Evolutionary conservation across 37 sponge, comb jelly and placozoan species (phyloP).

Genomic region (Bolinopsis microptera): DNA sequence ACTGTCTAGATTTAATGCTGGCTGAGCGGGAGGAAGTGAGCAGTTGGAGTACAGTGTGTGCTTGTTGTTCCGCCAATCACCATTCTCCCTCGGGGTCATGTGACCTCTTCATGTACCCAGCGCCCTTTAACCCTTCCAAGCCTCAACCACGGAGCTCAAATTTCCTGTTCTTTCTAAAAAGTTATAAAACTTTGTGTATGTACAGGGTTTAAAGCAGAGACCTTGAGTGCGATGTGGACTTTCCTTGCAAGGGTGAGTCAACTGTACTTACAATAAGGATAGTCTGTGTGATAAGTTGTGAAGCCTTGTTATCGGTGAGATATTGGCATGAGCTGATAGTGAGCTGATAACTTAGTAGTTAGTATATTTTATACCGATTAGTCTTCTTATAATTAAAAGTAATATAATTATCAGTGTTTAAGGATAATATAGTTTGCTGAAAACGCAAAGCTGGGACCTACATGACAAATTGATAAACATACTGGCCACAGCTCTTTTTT

Average conservation of each 20-base stretch:
- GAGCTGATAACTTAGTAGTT: too few species aligned
- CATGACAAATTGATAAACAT: too few species aligned
- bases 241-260: not conserved
- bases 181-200: slow-evolving; percentile 43
- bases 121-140: not conserved
- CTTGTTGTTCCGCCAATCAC: not conserved
- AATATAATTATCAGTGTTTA: too few species aligned
- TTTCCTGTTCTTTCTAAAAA: slow-evolving; percentile 53
- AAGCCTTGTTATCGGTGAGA: too few species aligned
- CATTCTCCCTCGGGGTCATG: not conserved
- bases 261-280: not conserved
- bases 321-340: too few species aligned
- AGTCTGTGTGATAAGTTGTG: not conserved
- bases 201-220: not conserved
- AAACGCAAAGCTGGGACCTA: too few species aligned
- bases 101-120: not conserved
- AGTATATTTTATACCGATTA: too few species aligned
- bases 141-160: not conserved
- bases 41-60: not conserved
- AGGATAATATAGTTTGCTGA: too few species aligned
- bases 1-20: slow-evolving; percentile 18
- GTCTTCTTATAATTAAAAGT: too few species aligned
- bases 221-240: not conserved
- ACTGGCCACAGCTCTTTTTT: too few species aligned
- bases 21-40: not conserved